Base-by-base conservation (phyloP, 2,113 vertebrate genomes). In the Embiotoca jacksoni region DNA sequence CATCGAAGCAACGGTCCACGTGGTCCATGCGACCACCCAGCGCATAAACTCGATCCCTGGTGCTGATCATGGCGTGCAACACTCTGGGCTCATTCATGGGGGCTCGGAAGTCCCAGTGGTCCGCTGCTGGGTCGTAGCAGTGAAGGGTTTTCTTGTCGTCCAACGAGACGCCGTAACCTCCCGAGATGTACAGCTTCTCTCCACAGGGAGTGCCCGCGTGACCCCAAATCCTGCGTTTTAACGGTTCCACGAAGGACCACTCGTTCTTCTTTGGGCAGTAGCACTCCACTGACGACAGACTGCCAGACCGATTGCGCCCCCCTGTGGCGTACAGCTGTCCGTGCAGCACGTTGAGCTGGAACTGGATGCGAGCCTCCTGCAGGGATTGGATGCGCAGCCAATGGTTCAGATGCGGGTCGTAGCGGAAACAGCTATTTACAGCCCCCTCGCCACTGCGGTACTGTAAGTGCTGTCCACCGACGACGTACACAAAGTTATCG, bases 11-110 rank as follows among this genome's bases (percentile, higher is more conserved):
- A 5, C 97, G 97, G 79, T 99, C 98, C 15, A 97, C 96, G 0
- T 99, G 97, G 93, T 99, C 98, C 97, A 99, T 97, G 69, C 98
- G 96, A 11, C 98, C 98, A 0, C 98, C 98, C 2, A 99, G 91
- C 0, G 96, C 96, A 0, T 99, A 99, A 7, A 99, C 90, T 13
- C 96, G 93, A 3, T 92, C 73, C 0, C 77, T 87, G 0, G 95
- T 88, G 0, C 95, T 93, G 35, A 97, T 96, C 98, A 99, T 99
- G 64, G 97, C 94, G 0, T 99, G 98, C 50, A 99, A 84, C 8
- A 99, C 98, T 0, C 98, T 90, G 5, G 97, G 97, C 53, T 99
- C 97, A 0, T 97, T 98, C 98, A 99, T 99, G 0, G 98, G 96
- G 0, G 95, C 93, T 83, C 94, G 96, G 3, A 96, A 96, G 75